phyloP scores from a whole-genome alignment of 2,797 vertebrate genomes.

The Alca torda region DNA sequence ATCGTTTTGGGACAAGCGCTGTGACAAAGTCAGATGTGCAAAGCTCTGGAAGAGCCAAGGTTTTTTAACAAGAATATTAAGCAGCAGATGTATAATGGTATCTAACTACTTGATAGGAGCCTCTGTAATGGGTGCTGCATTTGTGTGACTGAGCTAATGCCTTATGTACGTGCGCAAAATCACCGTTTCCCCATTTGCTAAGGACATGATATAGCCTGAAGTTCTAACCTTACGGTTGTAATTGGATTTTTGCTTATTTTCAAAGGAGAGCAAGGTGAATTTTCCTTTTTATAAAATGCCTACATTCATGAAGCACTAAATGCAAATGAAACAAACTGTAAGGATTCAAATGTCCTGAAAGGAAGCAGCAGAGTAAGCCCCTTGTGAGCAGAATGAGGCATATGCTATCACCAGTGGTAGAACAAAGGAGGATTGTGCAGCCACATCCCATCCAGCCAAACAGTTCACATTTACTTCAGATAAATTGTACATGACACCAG shows the following conservation, averaged over 20 bases:
- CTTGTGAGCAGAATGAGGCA: not conserved
- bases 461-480: not conserved
- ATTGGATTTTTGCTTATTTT: not conserved
- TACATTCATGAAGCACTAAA: not conserved
- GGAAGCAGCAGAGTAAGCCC: not conserved
- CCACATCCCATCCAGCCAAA: not conserved
- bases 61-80: not conserved
- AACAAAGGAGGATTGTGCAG: not conserved
- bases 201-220: not conserved
- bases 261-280: not conserved
- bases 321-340: not conserved
- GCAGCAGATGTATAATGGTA: not conserved
- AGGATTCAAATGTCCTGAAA: not conserved
- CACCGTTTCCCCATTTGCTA: not conserved
- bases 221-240: not conserved
- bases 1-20: not conserved
- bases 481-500: slow-evolving; percentile 7
- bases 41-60: not conserved
- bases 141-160: not conserved
- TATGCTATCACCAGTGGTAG: not conserved
- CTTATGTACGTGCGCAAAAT: not conserved
- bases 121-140: not conserved
- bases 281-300: not conserved
- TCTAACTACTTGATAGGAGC: not conserved
- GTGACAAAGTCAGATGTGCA: not conserved